A percentile compares a stretch with the other conserved stretches of the same genome.
These are phyloP conservation scores for Ichneumon xanthorius DNA, from an alignment of 2,888 invertebrate species.

Conservation along the genomic window DNA sequence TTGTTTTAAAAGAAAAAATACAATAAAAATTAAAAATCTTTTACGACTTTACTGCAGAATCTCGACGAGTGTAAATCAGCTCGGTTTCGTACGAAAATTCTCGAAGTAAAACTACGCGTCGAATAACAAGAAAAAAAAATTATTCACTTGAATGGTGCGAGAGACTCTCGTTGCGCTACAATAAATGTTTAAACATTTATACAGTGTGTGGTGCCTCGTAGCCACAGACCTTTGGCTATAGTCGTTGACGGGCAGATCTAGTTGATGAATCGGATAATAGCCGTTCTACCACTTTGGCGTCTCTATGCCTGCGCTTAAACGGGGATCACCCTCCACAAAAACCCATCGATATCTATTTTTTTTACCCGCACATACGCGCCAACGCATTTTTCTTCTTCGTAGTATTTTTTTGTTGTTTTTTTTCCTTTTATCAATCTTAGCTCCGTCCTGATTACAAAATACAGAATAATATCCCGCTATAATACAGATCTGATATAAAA, in stretches of 20 bases:
- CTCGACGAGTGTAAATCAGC: constrained; percentile 43
- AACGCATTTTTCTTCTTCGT: constrained; percentile 21
- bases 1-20: not conserved
- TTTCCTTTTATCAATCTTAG: constrained; percentile 73
- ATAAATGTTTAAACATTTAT: constrained; percentile 69
- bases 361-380: constrained; percentile 43
- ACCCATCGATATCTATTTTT: constrained; percentile 53
- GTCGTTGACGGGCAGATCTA: constrained; percentile 57
- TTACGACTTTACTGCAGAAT: constrained; percentile 26
- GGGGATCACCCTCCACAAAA: constrained; percentile 32
- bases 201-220: constrained; percentile 50
- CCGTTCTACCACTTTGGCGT: constrained; percentile 37
- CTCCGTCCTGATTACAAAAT: constrained; percentile 82
- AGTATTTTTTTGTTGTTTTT: constrained; percentile 35
- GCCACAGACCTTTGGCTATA: constrained; percentile 55
- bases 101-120: not conserved
- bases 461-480: constrained; percentile 84
- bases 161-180: constrained; percentile 70
- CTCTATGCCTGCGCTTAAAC: constrained; percentile 22
- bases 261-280: constrained; percentile 44
- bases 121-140: constrained; percentile 23
- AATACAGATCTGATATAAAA: constrained; percentile 84
- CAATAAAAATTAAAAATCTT: not conserved
- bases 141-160: constrained; percentile 64
- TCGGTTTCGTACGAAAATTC: constrained; percentile 1